Base-by-base conservation (phyloP, 2,888 invertebrate genomes). In the Euzetes globulus region DNA sequence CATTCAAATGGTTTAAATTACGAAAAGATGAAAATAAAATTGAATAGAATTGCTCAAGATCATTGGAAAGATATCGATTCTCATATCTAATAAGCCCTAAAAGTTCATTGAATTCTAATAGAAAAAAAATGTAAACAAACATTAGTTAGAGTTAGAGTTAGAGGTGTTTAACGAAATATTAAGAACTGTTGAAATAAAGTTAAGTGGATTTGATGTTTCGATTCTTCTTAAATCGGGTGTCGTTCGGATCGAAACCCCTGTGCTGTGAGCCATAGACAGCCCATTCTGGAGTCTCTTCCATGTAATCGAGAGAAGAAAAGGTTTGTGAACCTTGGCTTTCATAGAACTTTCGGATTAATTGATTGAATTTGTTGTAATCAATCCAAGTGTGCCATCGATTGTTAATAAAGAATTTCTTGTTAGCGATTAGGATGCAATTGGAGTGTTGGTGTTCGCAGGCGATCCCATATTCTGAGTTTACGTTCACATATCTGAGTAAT, bases 401-500 rank as follows among this genome's bases (percentile, higher is more conserved):
- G 77, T 85, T 78, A 2, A 84, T 79, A 63, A 82, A 80, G 78
- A 86, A 86, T 85, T 85, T 79, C 79, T 82, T 85, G 79, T 86
- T 81, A 25, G 87, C 85, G 22, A 87, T 78, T 1, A 87, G 81
- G 60, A 87, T 80, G 80, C 87, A 87, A 79, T 87, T 87, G 13
- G 87, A 87, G 80, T 87, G 87, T 78, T 86, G 86, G 80, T 87
- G 87, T 80, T 87, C 87, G 37, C 84, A 84, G 1, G 86, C 86
- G 25, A 87, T 81, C 71, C 83, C 85, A 79, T 87, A 87, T 7
- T 58, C 82, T 7, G 83, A 83, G 22, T 27, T 41, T 22, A 11
- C n/a, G 22, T 80, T 50, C 11, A 75, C 41, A 5, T 68, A 78
- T n/a, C 82, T 82, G 2, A 80, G 80, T 65, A 87, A 79, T 77